These are phyloP conservation scores for Acronicta alni DNA, from an alignment of 2,888 invertebrate genomes.

Conservation along the genomic window DNA sequence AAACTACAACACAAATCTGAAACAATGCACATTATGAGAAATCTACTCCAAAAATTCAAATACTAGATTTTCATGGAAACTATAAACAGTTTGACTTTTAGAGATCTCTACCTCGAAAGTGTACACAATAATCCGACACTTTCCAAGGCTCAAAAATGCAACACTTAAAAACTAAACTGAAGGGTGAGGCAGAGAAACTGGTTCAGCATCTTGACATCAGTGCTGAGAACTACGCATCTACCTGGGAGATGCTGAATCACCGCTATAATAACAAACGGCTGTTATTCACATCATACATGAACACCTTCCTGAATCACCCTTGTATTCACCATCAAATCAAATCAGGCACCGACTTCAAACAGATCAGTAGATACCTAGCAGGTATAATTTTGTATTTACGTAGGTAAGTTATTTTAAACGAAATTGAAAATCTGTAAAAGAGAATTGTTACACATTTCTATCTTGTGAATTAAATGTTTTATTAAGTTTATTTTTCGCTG, in stretches of 20 bases:
- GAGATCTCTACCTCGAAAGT: too few relatives aligned
- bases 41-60: constrained; percentile 11
- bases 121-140: too few relatives aligned
- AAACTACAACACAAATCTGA: constrained; percentile 10
- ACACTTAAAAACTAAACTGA: constrained; percentile 7
- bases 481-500: too few relatives aligned
- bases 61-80: too few relatives aligned
- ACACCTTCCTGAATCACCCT: constrained; percentile 10
- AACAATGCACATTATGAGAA: constrained; percentile 19
- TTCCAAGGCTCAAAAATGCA: constrained; percentile 13
- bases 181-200: constrained; percentile 3
- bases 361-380: too few relatives aligned
- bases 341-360: too few relatives aligned
- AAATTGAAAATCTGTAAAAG: too few relatives aligned
- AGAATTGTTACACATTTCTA: too few relatives aligned
- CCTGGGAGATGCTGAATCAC: constrained; percentile 5
- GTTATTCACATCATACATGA: constrained; percentile 6
- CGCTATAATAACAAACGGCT: constrained; percentile 15
- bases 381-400: too few relatives aligned
- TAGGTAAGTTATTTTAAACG: too few relatives aligned
- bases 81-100: too few relatives aligned
- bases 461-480: too few relatives aligned
- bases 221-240: background rate
- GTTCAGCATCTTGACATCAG: constrained; percentile 1
- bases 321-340: constrained; percentile 4